Conservation (phyloP, 2,797 vertebrate species). For the Orestias chungarensis region DNA sequence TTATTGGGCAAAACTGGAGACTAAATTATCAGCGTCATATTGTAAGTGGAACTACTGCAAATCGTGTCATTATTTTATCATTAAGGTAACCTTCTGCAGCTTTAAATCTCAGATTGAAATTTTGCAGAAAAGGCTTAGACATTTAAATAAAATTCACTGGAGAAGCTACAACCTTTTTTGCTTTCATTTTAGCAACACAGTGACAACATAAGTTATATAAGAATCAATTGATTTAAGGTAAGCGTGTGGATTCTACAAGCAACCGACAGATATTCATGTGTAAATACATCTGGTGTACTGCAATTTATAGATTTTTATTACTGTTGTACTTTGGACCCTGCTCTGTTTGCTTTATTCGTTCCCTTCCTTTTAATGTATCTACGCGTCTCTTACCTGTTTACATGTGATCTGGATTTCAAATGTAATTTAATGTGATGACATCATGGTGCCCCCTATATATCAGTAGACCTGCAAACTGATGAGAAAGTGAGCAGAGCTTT, state of each 20-base stretch:
- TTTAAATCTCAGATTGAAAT: background rate
- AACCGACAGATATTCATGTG: conserved; percentile 67
- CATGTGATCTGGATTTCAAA: background rate
- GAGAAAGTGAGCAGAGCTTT: background rate
- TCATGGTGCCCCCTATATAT: background rate
- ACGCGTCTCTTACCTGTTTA: background rate
- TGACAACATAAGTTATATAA: conserved; percentile 37
- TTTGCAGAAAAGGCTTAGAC: background rate
- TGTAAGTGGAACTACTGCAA: too few relatives aligned
- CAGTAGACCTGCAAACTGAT: background rate
- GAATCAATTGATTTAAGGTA: conserved; percentile 32
- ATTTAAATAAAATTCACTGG: background rate
- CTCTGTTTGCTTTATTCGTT: conserved; percentile 19
- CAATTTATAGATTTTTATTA: conserved; percentile 51
- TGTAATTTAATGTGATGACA: background rate
- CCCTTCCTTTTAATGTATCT: background rate
- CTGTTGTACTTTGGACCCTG: conserved; percentile 70
- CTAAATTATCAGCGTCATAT: too few relatives aligned
- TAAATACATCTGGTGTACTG: conserved; percentile 72
- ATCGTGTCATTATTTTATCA: too few relatives aligned
- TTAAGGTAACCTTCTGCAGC: too few relatives aligned
- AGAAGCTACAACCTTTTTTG: background rate
- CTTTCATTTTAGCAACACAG: background rate
- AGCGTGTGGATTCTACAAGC: conserved; percentile 34
- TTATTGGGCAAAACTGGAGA: too few relatives aligned